These are phyloP conservation scores for Drosophila siamana DNA, from an alignment of 2,888 invertebrate species.

Conservation along the genomic window DNA sequence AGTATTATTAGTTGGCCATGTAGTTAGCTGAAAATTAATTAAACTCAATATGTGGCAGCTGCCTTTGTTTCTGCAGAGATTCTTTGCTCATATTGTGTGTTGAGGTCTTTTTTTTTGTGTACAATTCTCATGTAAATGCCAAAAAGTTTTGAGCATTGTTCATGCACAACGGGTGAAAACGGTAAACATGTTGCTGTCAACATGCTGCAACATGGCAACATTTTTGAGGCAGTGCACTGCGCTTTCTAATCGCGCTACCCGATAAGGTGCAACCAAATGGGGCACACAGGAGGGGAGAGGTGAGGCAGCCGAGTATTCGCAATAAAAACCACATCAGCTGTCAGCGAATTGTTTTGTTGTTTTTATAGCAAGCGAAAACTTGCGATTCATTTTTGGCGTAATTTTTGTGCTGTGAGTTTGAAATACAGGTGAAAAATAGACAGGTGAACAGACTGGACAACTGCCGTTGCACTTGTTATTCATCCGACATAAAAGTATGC, in stretches of 20 bases:
- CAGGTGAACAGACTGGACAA: slow-evolving; percentile 46
- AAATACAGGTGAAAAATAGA: slow-evolving; percentile 76
- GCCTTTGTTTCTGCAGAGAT: slow-evolving; percentile 46
- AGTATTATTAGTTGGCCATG: slow-evolving; percentile 54
- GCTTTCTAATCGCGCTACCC: slow-evolving; percentile 54
- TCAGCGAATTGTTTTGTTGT: background rate
- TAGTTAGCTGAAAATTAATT: slow-evolving; percentile 71
- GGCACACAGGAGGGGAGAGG: background rate
- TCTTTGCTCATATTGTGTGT: slow-evolving; percentile 73
- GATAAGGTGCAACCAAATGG: slow-evolving; percentile 33
- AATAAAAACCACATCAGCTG: slow-evolving; percentile 38
- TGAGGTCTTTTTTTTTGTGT: slow-evolving; percentile 33
- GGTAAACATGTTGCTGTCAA: slow-evolving; percentile 78
- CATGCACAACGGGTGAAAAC: slow-evolving; percentile 46
- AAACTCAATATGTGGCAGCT: slow-evolving; percentile 69
- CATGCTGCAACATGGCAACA: slow-evolving; percentile 55
- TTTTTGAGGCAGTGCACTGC: slow-evolving; percentile 33
- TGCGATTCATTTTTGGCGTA: slow-evolving; percentile 50
- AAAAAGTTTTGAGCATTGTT: slow-evolving; percentile 72
- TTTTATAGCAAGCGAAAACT: slow-evolving; percentile 30
- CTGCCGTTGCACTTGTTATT: slow-evolving; percentile 51
- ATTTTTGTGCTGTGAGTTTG: slow-evolving; percentile 47
- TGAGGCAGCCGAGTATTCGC: slow-evolving; percentile 2
- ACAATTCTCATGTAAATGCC: slow-evolving; percentile 78
- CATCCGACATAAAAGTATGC: background rate